Percentiles rank a stretch among this genome's conserved stretches.
Evolutionary conservation across 2,797 vertebrate genomes (phyloP).

Genomic region (Triplophysa bombifrons): DNA sequence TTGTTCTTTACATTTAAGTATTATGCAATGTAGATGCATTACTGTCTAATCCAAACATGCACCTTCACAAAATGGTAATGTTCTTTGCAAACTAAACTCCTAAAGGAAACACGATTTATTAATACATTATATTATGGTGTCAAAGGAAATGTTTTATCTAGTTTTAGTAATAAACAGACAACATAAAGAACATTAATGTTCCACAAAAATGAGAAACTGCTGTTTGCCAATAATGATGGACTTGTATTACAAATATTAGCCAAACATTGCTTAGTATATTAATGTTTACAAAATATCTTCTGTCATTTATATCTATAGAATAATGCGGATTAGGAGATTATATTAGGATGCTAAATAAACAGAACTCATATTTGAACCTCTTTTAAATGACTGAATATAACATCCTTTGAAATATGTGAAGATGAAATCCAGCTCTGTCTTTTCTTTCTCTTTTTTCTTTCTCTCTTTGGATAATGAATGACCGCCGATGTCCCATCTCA

Average conservation of each 20-base stretch:
- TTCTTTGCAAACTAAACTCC: background rate
- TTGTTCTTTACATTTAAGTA: background rate
- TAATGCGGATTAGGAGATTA: no score
- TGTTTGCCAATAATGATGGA: background rate
- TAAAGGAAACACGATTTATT: background rate
- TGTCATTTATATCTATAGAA: background rate
- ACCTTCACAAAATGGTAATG: background rate
- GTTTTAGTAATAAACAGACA: background rate
- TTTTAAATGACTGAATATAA: conserved; percentile 46
- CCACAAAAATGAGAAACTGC: background rate
- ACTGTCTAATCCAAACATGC: background rate
- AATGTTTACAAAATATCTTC: conserved; percentile 15
- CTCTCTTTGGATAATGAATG: conserved; percentile 62
- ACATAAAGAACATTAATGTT: background rate
- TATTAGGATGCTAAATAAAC: background rate
- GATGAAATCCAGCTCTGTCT: conserved; percentile 44
- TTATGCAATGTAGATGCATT: background rate
- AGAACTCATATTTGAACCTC: conserved; percentile 11
- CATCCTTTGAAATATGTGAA: conserved; percentile 53
- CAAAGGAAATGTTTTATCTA: background rate
- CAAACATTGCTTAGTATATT: background rate
- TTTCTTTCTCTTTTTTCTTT: conserved; percentile 39
- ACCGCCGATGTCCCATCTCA: conserved; percentile 62
- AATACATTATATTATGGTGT: no score
- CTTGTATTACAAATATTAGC: background rate